phyloP scores from a whole-genome alignment of 2,113 vertebrate genomes.

The Turnix velox region DNA sequence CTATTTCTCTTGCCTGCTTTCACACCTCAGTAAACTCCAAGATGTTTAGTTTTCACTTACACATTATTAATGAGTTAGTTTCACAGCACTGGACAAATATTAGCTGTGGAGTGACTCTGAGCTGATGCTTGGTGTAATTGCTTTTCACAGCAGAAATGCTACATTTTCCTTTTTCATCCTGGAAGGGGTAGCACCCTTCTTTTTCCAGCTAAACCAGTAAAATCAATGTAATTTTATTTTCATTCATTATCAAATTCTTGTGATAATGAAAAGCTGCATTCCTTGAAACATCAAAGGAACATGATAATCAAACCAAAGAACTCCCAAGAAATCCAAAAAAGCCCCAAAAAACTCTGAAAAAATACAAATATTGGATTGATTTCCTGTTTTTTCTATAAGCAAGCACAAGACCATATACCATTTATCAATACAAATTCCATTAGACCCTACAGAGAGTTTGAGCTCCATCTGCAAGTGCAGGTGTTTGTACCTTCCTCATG shows the following conservation, averaged over 20 bases:
- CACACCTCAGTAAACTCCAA: background rate
- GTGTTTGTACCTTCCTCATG: background rate
- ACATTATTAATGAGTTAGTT: background rate
- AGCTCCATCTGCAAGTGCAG: background rate
- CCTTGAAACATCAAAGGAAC: background rate
- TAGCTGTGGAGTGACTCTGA: background rate
- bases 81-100: rapidly evolving
- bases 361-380: background rate
- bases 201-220: background rate
- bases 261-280: background rate
- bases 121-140: background rate
- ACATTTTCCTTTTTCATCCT: background rate
- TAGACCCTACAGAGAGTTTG: background rate
- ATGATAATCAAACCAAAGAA: background rate
- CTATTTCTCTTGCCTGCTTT: background rate
- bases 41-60: background rate
- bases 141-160: background rate
- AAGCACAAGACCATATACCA: background rate
- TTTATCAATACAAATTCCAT: background rate
- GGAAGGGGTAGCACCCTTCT: background rate
- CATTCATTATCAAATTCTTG: background rate
- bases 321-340: too few relatives aligned
- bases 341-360: too few relatives aligned
- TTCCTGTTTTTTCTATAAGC: background rate
- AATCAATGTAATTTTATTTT: background rate